Base-by-base conservation (phyloP, 2,113 vertebrate species). In the Noturus placidus region DNA sequence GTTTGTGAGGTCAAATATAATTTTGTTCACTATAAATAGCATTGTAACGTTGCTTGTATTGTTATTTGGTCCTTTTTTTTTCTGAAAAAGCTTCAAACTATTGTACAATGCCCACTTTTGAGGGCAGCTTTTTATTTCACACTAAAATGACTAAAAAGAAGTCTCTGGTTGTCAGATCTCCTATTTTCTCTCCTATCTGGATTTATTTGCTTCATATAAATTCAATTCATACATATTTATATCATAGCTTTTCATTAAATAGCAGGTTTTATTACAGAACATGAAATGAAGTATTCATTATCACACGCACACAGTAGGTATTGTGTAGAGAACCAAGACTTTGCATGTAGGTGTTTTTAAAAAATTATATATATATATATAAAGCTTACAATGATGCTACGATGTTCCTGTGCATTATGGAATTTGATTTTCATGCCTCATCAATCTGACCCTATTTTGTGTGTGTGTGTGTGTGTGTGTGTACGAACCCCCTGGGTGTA, bases 1-100 rank as follows among this genome's bases (percentile, higher is more conserved):
- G 83, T 83, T 87, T 83, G 86, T 92, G 67, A 86, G 86, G 85
- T 87, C 83, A 79, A 59, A 79, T 86, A 61, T 82, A 83, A 86
- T 86, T 86, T 86, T 85, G 69, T 90, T 92, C 92, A 90, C 88
- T 95, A 94, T 94, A 95, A 93, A 94, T 89, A 86, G 91, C 94
- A 94, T 91, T 94, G 92, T 94, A 93, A 92, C 86, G 89, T 92
- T 84, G 86, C 88, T 88, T 78, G 72, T 88, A 87, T 92, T 86
- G 76, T 91, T 90, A 86, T 57, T 92, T 90, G 72, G 25, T 86
- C 63, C 22, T 70, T 86, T 89, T 84, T 87, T 84, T 88, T 69
- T 50, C 33, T 82, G 83, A 89, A 87, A 88, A 90, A 30, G 82
- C 86, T 86, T 86, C 80, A 83, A 87, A 87, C 70, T 52, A 69